Evolutionary conservation across 2,888 invertebrate species (phyloP).

Genomic region (Meiosimyza decipiens): DNA sequence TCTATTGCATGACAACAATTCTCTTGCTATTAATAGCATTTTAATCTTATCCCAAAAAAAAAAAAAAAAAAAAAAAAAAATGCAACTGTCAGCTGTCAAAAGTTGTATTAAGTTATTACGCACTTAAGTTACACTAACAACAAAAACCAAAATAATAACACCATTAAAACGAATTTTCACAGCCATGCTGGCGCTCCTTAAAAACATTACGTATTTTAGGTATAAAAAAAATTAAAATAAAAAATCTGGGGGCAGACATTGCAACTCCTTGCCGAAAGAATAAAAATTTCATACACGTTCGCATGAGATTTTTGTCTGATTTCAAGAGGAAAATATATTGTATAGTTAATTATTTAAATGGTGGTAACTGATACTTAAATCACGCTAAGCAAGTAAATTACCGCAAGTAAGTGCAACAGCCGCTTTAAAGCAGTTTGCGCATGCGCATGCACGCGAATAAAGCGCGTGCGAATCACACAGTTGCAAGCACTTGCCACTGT

Average conservation of each 20-base stretch:
- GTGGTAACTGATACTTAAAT: slow-evolving; percentile 29
- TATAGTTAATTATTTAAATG: slow-evolving; percentile 36
- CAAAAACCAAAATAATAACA: not conserved
- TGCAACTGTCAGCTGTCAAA: slow-evolving; percentile 14
- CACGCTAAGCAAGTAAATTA: slow-evolving; percentile 21
- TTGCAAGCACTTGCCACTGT: slow-evolving; percentile 15
- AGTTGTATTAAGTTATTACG: slow-evolving; percentile 18
- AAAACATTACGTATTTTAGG: not conserved
- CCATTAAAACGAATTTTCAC: slow-evolving; percentile 6
- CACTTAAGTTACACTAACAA: slow-evolving; percentile 15
- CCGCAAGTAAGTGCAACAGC: not conserved
- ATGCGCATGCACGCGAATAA: slow-evolving; percentile 16
- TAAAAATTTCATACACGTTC: not conserved
- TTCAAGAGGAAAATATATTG: not conserved
- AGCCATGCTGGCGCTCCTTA: not conserved
- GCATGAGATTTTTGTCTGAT: not conserved
- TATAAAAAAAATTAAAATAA: not conserved
- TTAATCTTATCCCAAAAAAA: not conserved
- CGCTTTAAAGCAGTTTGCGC: not conserved
- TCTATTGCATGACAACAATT: not conserved
- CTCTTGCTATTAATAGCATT: not conserved
- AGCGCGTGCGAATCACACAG: not conserved
- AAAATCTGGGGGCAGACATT: not conserved
- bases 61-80: not conserved
- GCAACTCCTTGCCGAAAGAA: too few relatives aligned